phyloP scores from a whole-genome alignment of 2,113 vertebrate species.

The Verasper variegatus region DNA sequence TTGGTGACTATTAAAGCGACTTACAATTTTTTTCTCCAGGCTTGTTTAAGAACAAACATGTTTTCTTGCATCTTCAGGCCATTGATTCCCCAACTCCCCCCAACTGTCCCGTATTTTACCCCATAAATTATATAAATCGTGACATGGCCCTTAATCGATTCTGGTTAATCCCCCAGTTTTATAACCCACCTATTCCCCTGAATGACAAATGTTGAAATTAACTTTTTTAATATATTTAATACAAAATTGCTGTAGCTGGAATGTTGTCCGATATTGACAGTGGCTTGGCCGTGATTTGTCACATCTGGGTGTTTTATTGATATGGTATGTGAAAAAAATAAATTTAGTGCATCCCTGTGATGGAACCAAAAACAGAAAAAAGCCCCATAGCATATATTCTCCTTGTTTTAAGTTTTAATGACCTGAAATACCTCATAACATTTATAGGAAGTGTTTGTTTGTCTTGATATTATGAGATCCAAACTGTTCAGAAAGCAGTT shows the following conservation, averaged over 20 bases:
- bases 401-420: conserved; percentile 31
- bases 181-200: neutral
- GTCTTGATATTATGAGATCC: conserved; percentile 32
- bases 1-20: conserved; percentile 15
- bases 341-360: neutral
- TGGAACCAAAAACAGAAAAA: conserved; percentile 14
- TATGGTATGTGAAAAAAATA: neutral
- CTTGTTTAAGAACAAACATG: conserved; percentile 35
- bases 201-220: conserved; percentile 11
- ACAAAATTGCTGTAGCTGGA: conserved; percentile 28
- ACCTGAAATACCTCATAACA: conserved; percentile 72
- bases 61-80: conserved; percentile 7
- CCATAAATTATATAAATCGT: conserved; percentile 9
- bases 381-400: neutral
- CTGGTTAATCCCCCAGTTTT: conserved; percentile 13
- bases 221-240: conserved; percentile 6
- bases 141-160: conserved; percentile 6
- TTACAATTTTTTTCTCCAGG: conserved; percentile 15
- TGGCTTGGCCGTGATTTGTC: conserved; percentile 38
- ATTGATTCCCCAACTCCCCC: neutral
- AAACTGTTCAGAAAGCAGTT: conserved; percentile 39
- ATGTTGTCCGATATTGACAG: conserved; percentile 29
- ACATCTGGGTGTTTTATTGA: conserved; percentile 27
- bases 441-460: conserved; percentile 57
- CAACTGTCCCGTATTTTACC: neutral